Evolutionary conservation across 1,140 invertebrate species (phyloP).

Genomic region (Trachymyrmex septentrionalis): DNA sequence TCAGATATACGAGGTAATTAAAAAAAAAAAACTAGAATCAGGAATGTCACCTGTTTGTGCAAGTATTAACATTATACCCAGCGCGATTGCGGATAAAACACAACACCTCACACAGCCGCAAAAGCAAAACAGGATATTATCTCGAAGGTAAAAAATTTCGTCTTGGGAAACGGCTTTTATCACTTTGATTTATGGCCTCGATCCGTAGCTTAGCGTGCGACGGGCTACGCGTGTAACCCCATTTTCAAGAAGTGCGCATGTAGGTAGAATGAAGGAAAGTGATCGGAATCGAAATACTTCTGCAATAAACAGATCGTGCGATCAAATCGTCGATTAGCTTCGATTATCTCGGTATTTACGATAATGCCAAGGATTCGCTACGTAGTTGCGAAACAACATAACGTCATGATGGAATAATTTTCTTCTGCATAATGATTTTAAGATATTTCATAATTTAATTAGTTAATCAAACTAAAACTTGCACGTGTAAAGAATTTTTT

Average conservation of each 20-base stretch:
- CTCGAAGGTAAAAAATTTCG: constrained; percentile 67
- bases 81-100: constrained; percentile 63
- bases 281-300: constrained; percentile 17
- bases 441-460: constrained; percentile 5
- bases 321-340: constrained; percentile 21
- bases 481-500: not conserved
- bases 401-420: not conserved
- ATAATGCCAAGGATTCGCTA: constrained; percentile 23
- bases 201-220: constrained; percentile 17
- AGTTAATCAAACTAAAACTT: not conserved
- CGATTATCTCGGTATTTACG: constrained; percentile 26
- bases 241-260: constrained; percentile 25
- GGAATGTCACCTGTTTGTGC: constrained; percentile 77
- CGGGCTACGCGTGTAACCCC: constrained; percentile 29
- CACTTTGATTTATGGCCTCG: constrained; percentile 58
- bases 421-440: not conserved
- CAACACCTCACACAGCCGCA: constrained; percentile 14
- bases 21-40: constrained; percentile 60
- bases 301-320: constrained; percentile 33
- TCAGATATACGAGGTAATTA: constrained; percentile 72
- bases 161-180: constrained; percentile 69
- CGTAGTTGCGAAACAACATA: not conserved
- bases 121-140: constrained; percentile 75
- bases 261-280: constrained; percentile 10
- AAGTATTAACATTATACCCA: constrained; percentile 70